Conservation (phyloP, 2,797 vertebrate species). For the Acrossocheilus fasciatus region DNA sequence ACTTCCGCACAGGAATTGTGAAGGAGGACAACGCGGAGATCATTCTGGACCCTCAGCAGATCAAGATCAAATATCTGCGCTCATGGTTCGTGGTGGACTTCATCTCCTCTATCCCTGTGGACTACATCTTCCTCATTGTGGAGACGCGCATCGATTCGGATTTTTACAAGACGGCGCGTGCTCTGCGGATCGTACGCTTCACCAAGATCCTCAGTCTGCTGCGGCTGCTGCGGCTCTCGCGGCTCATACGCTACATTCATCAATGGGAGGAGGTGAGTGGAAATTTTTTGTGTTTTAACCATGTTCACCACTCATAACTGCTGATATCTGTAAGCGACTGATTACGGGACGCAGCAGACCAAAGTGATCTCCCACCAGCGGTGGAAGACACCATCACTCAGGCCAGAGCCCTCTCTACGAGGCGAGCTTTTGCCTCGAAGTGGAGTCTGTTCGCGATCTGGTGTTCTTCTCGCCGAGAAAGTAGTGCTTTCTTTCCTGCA, state of each 20-base stretch:
- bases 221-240: constrained; percentile 91
- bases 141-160: constrained; percentile 98
- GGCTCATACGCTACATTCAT: constrained; percentile 98
- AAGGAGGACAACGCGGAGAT: constrained; percentile 99
- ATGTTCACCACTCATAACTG: not conserved
- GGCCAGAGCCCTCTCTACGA: too few relatives aligned
- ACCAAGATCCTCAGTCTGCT: constrained; percentile 98
- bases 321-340: not conserved
- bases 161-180: constrained; percentile 98
- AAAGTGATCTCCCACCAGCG: too few relatives aligned
- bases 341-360: too few relatives aligned
- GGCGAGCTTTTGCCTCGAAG: too few relatives aligned
- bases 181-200: constrained; percentile 96
- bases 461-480: too few relatives aligned
- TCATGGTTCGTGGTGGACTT: constrained; percentile 99
- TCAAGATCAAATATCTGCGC: constrained; percentile 97
- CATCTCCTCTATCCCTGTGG: constrained; percentile 98
- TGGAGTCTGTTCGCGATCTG: too few relatives aligned
- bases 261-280: constrained; percentile 96
- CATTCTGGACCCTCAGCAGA: constrained; percentile 95
- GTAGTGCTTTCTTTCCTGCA: too few relatives aligned
- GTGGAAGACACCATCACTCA: too few relatives aligned
- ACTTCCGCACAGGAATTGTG: constrained; percentile 98
- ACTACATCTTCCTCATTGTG: constrained; percentile 99
- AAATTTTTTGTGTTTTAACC: not conserved